A percentile compares a stretch with the other conserved stretches of the same genome.
Evolutionary conservation across 1,140 invertebrate species (phyloP).

Genomic region (Drosophila orena): DNA sequence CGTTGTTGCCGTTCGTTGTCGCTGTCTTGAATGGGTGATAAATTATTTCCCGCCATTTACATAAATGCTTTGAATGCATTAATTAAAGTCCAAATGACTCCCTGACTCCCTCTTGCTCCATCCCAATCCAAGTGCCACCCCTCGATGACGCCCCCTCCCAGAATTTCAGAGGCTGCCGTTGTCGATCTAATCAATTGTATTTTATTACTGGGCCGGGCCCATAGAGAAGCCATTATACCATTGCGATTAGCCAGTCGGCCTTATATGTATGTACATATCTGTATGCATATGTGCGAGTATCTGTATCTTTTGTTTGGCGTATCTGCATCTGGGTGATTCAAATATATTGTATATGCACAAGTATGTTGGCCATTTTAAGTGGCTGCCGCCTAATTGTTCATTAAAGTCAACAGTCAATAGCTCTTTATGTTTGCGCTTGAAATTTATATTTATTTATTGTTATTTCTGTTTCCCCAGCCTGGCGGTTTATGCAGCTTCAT

Average conservation of each 20-base stretch:
- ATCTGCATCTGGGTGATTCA: slow-evolving; percentile 44
- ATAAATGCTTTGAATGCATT: slow-evolving; percentile 84
- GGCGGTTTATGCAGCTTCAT: slow-evolving; percentile 73
- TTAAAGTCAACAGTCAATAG: slow-evolving; percentile 83
- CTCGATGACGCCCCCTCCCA: slow-evolving; percentile 7
- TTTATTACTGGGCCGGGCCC: slow-evolving; percentile 81
- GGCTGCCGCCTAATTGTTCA: slow-evolving; percentile 82
- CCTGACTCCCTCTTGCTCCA: slow-evolving; percentile 37
- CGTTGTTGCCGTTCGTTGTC: slow-evolving; percentile 39
- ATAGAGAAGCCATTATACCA: slow-evolving; percentile 74
- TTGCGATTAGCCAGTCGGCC: slow-evolving; percentile 62
- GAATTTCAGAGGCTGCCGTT: slow-evolving; percentile 32
- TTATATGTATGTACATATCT: too few relatives aligned
- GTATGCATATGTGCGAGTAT: slow-evolving; percentile 28
- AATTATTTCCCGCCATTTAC: slow-evolving; percentile 84
- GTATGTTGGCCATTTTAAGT: slow-evolving; percentile 77
- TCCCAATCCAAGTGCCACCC: slow-evolving; percentile 26
- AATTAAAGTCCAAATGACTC: slow-evolving; percentile 83
- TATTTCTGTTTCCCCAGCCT: slow-evolving; percentile 50
- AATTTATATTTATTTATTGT: slow-evolving; percentile 83
- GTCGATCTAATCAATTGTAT: slow-evolving; percentile 80
- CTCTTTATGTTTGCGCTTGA: slow-evolving; percentile 82
- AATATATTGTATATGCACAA: slow-evolving; percentile 37
- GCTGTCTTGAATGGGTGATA: slow-evolving; percentile 83
- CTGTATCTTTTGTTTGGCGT: slow-evolving; percentile 47